Base-by-base conservation (phyloP, 2,888 invertebrate genomes). In the Eristalis pertinax region DNA sequence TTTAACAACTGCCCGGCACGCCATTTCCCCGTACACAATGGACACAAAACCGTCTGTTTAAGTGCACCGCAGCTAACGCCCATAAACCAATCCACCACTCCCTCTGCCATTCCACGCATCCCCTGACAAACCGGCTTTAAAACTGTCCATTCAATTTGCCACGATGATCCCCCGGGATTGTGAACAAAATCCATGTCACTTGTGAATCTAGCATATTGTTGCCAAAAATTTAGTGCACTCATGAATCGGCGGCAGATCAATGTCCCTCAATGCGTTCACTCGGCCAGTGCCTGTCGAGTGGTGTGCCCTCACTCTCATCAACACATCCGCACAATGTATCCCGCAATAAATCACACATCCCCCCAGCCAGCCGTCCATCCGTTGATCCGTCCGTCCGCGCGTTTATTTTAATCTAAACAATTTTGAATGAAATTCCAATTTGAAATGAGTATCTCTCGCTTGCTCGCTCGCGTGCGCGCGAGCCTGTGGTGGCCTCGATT, bases 341-440 rank as follows among this genome's bases (percentile, higher is more conserved):
- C 32, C 32, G 8, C 32, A 32, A 38, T 38, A 43, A 43, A 15
- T 50, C 50, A 50, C 19, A 50, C 50, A 19, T 50, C 50, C 50
- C n/a, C 43, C 5, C 50, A 50, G 19, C n/a, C 19, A 50, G 8
- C 43, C 15, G 15, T 4, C 8, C 19, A 4, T 15, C 1, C 43
- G 5, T 0, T 3, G n/a, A 13, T 15, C 15, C 43, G 43, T 43
- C n/a, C 50, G 50, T 8, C 38, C 38, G 38, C 56, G 29, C 13
- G 43, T 43, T 43, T 38, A 62, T 72, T 72, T 72, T 62, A 62
- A 62, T 72, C 41, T 13, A 72, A 72, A 72, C 62, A 62, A 62
- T 50, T 50, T 72, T 62, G 1, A 60, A 60, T 62, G 60, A 19
- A 72, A 72, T 72, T 60, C 41, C 60, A 72, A 60, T 72, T 72